These are phyloP conservation scores for Nicator chloris DNA, from an alignment of 2,113 vertebrate genomes.

Conservation along the genomic window DNA sequence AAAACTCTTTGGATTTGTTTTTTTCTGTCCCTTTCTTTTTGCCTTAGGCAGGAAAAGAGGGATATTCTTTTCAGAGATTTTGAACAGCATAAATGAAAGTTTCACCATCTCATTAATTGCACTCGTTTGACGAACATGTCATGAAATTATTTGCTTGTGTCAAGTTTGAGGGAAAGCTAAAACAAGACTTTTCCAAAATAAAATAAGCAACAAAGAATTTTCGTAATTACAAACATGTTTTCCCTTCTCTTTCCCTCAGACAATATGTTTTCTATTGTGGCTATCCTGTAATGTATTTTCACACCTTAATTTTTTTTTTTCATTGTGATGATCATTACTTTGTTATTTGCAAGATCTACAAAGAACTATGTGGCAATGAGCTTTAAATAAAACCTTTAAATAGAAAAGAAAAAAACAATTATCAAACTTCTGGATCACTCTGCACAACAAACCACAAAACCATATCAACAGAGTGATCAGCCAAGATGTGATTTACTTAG, in stretches of 20 bases:
- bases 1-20: neutral
- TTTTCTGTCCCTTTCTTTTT: neutral
- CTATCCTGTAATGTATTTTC: neutral
- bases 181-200: neutral
- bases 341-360: neutral
- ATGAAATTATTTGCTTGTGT: neutral
- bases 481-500: neutral
- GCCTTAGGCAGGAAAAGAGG: neutral
- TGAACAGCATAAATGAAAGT: neutral
- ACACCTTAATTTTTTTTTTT: neutral
- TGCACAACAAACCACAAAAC: neutral
- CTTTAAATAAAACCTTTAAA: neutral
- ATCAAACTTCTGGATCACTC: neutral
- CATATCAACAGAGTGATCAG: neutral
- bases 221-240: neutral
- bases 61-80: neutral
- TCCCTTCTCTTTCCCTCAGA: neutral
- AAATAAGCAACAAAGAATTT: neutral
- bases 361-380: slow-evolving; percentile 7
- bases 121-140: neutral
- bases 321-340: slow-evolving; percentile 1
- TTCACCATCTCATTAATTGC: neutral
- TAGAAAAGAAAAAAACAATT: neutral
- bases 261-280: neutral
- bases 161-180: neutral